Conservation (phyloP, 2,888 invertebrate genomes). For the Drosophila nr. medialis region DNA sequence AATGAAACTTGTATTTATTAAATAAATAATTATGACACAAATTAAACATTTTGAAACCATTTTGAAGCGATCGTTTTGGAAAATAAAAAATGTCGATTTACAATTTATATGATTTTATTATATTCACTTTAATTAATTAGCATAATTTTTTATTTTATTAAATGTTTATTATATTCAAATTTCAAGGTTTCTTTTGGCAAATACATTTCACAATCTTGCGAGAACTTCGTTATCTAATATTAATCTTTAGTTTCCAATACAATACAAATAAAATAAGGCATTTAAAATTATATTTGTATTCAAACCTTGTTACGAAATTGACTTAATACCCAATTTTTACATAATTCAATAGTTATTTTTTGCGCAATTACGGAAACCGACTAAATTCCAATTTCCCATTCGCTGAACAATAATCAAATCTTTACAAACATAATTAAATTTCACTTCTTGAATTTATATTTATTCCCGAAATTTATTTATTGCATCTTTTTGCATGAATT, state of each 20-base stretch:
- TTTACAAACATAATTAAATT: background rate
- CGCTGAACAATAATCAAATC: background rate
- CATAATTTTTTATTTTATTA: background rate
- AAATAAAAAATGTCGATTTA: background rate
- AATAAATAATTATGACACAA: background rate
- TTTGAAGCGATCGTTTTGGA: background rate
- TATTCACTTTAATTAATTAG: background rate
- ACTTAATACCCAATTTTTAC: rapidly evolving
- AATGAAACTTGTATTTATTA: background rate
- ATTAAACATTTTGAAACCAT: background rate
- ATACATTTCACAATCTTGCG: background rate
- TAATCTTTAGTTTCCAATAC: background rate
- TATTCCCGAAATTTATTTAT: background rate
- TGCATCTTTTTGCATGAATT: background rate
- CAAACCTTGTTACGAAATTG: background rate
- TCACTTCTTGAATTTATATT: background rate
- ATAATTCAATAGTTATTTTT: background rate
- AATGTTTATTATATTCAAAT: background rate
- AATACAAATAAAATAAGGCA: no score
- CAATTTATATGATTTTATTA: background rate
- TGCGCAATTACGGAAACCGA: no score
- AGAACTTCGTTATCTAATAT: background rate
- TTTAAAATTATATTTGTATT: no score
- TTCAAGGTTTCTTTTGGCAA: background rate
- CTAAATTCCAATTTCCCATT: background rate